A percentile compares a stretch with the other conserved stretches of the same genome.
Evolutionary conservation across 2,888 invertebrate species (phyloP).

Genomic region (Volucella bombylans): DNA sequence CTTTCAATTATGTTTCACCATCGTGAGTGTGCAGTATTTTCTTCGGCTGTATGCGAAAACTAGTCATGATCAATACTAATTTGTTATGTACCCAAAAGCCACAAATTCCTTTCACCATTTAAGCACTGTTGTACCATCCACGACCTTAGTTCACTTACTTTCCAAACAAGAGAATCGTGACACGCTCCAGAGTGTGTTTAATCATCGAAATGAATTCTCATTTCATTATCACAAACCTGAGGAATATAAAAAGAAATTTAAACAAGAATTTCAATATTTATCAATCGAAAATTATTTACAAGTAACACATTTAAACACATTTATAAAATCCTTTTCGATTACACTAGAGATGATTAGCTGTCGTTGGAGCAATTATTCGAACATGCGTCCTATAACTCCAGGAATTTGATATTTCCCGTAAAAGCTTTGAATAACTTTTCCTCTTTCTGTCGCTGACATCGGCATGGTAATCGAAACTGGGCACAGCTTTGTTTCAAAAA

Average conservation of each 20-base stretch:
- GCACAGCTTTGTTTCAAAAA: no score
- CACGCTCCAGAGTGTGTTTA: no score
- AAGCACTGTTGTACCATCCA: constrained; percentile 38
- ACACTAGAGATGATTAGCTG: constrained; percentile 60
- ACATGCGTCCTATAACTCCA: constrained; percentile 36
- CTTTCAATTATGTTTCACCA: no score
- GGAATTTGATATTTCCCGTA: constrained; percentile 45
- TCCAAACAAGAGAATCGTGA: background rate
- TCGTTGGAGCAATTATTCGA: constrained; percentile 30
- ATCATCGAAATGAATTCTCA: no score
- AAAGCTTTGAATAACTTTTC: constrained; percentile 22
- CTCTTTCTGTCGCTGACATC: constrained; percentile 24
- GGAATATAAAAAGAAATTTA: no score
- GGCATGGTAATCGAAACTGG: constrained; percentile 32
- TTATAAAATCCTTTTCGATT: constrained; percentile 39
- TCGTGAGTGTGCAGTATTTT: no score
- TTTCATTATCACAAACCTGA: no score
- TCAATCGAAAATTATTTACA: background rate
- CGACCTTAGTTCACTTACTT: constrained; percentile 31
- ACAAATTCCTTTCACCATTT: constrained; percentile 37
- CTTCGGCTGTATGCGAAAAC: no score
- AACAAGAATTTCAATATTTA: no score
- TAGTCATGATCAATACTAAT: no score
- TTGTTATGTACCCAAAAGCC: constrained; percentile 32
- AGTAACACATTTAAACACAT: constrained; percentile 51